phyloP scores from a whole-genome alignment of 2,113 vertebrate species.

The Scatophagus argus region DNA sequence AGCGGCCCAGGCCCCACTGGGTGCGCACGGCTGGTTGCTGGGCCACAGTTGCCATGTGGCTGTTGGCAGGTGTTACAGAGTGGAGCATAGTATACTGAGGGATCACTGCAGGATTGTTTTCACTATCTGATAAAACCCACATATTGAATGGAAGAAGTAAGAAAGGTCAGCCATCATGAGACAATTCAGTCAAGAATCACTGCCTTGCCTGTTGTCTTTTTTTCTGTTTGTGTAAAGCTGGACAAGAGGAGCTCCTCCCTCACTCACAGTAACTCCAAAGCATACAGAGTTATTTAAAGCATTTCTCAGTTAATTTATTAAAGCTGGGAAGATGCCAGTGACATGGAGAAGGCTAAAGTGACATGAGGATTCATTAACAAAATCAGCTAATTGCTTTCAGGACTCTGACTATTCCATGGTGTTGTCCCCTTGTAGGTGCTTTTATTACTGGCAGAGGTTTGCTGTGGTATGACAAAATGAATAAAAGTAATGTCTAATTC shows the following conservation, averaged over 20 bases:
- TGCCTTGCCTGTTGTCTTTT: background rate
- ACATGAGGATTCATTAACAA: background rate
- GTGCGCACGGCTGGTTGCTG: constrained; percentile 43
- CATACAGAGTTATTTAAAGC: background rate
- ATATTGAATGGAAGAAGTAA: background rate
- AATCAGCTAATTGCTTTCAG: background rate
- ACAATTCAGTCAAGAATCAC: background rate
- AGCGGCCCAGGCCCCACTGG: constrained; percentile 36
- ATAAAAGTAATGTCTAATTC: no score
- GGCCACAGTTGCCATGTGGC: constrained; percentile 55
- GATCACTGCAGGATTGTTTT: background rate
- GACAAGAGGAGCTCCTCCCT: background rate
- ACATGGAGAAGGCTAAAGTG: background rate
- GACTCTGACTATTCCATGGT: background rate
- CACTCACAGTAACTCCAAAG: background rate
- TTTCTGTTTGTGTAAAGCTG: background rate
- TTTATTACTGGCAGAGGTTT: background rate
- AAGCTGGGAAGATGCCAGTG: background rate
- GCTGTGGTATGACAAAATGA: background rate
- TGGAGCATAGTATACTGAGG: constrained; percentile 13
- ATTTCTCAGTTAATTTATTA: background rate
- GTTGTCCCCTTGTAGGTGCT: background rate
- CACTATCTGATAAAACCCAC: background rate
- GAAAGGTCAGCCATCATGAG: background rate
- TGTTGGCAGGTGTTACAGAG: constrained; percentile 58